Percentiles rank a stretch among this genome's conserved stretches.
These are phyloP conservation scores for Hylaeus anthracinus DNA, from an alignment of 1,140 invertebrate genomes.

Conservation along the genomic window DNA sequence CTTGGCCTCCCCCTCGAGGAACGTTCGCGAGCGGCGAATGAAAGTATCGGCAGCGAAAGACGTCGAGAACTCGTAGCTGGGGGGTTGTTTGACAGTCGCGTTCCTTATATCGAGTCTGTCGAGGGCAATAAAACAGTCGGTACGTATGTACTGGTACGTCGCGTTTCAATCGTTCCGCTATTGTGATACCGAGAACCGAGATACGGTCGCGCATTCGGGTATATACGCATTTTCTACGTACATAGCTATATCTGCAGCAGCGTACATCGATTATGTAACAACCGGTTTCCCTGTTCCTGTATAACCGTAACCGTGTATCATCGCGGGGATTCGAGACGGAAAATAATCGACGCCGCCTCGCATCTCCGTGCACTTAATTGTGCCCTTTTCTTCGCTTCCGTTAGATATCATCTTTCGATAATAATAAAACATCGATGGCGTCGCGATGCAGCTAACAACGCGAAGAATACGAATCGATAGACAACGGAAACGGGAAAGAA, in stretches of 20 bases:
- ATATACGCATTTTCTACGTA: constrained; percentile 12
- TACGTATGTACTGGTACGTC: constrained; percentile 54
- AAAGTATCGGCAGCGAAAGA: constrained; percentile 35
- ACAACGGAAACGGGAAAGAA: background rate
- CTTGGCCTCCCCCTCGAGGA: background rate
- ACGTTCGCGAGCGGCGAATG: background rate
- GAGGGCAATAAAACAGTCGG: constrained; percentile 62
- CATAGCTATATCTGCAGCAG: background rate
- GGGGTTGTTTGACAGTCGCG: constrained; percentile 42
- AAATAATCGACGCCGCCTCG: background rate
- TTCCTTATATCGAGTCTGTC: constrained; percentile 47
- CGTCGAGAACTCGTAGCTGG: constrained; percentile 30
- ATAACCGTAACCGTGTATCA: background rate
- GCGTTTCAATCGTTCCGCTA: constrained; percentile 66
- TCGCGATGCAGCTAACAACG: too few species aligned
- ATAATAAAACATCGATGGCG: too few species aligned
- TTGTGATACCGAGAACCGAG: constrained; percentile 55
- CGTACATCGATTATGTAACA: constrained; percentile 28
- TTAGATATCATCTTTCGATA: background rate
- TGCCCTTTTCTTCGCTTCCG: background rate
- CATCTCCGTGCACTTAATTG: background rate
- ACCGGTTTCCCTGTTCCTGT: background rate
- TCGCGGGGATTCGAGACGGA: background rate
- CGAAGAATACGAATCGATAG: background rate
- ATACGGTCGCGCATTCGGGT: constrained; percentile 8